These are phyloP conservation scores for Eilema sororculum DNA, from an alignment of 2,888 invertebrate genomes.

Conservation along the genomic window DNA sequence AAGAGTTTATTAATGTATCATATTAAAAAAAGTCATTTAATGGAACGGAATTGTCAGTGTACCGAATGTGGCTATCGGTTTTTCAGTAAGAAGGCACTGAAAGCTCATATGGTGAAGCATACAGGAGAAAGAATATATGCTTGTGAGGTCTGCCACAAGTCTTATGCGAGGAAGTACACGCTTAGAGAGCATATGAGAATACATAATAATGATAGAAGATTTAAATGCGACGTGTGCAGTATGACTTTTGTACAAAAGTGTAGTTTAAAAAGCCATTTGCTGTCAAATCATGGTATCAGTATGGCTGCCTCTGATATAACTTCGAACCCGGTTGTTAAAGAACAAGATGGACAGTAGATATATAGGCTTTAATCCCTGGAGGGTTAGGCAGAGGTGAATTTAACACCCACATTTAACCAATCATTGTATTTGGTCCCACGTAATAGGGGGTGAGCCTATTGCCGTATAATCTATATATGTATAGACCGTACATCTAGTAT, in stretches of 20 bases:
- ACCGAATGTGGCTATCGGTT: conserved; percentile 83
- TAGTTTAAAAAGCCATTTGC: conserved; percentile 75
- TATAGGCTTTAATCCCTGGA: no score
- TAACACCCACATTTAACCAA: no score
- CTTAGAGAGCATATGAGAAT: conserved; percentile 83
- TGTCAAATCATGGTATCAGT: conserved; percentile 77
- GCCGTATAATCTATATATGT: no score
- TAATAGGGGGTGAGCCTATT: no score
- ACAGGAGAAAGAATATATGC: conserved; percentile 68
- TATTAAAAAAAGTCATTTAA: conserved; percentile 80
- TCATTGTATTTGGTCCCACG: no score
- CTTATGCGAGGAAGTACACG: conserved; percentile 54
- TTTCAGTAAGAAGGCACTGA: conserved; percentile 84
- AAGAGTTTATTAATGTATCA: conserved; percentile 77
- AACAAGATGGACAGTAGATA: conserved; percentile 5
- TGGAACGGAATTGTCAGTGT: conserved; percentile 81
- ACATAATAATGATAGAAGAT: conserved; percentile 76
- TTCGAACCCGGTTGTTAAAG: conserved; percentile 11
- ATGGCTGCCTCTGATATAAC: conserved; percentile 71
- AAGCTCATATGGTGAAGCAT: conserved; percentile 60
- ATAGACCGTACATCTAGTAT: no score
- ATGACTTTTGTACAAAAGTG: conserved; percentile 78
- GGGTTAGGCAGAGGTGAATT: no score
- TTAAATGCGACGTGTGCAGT: conserved; percentile 71
- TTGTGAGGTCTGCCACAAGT: conserved; percentile 72